Percentiles rank a stretch among this genome's conserved stretches.
phyloP scores from a whole-genome alignment of 2,888 invertebrate species.

The Lepetodrilus schrolli region DNA sequence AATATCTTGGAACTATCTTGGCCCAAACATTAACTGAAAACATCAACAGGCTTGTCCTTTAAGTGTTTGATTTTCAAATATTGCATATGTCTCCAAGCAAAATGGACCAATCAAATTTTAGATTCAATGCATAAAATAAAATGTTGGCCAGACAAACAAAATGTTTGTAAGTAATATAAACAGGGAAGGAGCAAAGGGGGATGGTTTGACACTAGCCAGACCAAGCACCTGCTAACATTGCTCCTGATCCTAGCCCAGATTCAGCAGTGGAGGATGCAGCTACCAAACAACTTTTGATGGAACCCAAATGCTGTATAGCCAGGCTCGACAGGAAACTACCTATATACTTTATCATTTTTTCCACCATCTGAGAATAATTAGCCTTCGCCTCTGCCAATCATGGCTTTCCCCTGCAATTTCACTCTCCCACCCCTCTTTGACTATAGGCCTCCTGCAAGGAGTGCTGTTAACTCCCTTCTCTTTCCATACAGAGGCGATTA shows the following conservation, averaged over 20 bases:
- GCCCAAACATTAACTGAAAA: too few relatives aligned
- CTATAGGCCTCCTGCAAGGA: background rate
- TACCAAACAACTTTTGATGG: background rate
- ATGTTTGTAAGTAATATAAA: too few relatives aligned
- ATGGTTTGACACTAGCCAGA: too few relatives aligned
- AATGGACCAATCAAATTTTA: too few relatives aligned
- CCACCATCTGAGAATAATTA: background rate
- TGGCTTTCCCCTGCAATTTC: background rate
- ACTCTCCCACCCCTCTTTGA: background rate
- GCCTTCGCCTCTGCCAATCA: background rate
- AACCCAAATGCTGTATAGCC: conserved; percentile 14
- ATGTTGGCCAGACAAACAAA: too few relatives aligned
- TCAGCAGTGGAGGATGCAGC: background rate
- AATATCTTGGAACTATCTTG: too few relatives aligned
- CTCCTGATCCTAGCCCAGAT: background rate
- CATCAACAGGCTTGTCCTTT: too few relatives aligned
- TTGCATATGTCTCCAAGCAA: too few relatives aligned
- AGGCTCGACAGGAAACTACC: conserved; percentile 12
- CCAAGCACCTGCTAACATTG: background rate
- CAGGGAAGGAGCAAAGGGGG: too few relatives aligned
- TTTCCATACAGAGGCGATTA: background rate
- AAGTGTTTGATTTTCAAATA: too few relatives aligned
- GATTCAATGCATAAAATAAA: too few relatives aligned
- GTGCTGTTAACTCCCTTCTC: background rate
- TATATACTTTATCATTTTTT: background rate